A percentile compares a stretch with the other conserved stretches of the same genome.
These are phyloP conservation scores for Sparus aurata DNA, from an alignment of 2,797 vertebrate genomes.

Conservation along the genomic window DNA sequence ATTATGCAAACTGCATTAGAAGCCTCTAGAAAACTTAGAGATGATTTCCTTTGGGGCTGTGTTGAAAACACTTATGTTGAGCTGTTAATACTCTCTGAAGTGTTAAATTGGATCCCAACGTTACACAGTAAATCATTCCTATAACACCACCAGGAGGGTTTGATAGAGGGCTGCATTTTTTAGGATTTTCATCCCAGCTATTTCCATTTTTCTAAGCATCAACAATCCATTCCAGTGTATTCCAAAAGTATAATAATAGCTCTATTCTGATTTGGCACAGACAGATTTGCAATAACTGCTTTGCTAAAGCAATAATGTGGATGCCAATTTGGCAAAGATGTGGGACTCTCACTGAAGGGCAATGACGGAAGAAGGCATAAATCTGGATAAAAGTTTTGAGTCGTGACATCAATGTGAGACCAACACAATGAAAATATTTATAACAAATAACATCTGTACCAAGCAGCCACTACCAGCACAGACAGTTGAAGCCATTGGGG, in stretches of 20 bases:
- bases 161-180: conserved; percentile 22
- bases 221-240: conserved; percentile 26
- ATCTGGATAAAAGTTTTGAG: background rate
- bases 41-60: conserved; percentile 30
- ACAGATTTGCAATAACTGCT: conserved; percentile 20
- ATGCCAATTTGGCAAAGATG: conserved; percentile 15
- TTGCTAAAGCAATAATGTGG: conserved; percentile 6
- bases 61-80: conserved; percentile 40
- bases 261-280: conserved; percentile 35
- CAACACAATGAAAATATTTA: background rate
- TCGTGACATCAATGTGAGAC: background rate
- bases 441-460: background rate
- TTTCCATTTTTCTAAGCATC: conserved; percentile 43
- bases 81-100: conserved; percentile 59
- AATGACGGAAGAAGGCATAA: background rate
- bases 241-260: conserved; percentile 28
- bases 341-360: background rate
- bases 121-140: conserved; percentile 42
- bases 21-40: conserved; percentile 16
- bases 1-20: conserved; percentile 20
- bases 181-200: conserved; percentile 24
- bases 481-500: background rate
- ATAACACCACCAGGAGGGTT: conserved; percentile 23
- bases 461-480: background rate
- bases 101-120: conserved; percentile 59